Percentiles rank a stretch among this genome's conserved stretches.
phyloP scores from a whole-genome alignment of 2,113 vertebrate species.

The Percina caprodes region DNA sequence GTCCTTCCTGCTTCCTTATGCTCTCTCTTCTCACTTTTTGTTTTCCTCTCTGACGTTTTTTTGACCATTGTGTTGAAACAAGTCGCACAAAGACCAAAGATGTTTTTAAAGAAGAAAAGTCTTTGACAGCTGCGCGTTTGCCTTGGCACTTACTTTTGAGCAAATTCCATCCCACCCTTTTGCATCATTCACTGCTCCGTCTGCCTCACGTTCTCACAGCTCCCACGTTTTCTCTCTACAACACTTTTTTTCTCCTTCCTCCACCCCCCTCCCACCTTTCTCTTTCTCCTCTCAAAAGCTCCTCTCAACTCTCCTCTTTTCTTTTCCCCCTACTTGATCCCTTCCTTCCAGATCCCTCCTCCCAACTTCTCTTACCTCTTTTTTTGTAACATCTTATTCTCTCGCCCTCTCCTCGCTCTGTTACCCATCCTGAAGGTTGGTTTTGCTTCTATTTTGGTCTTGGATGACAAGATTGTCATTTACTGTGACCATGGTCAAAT shows the following conservation, averaged over 20 bases:
- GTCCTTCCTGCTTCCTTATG: background rate
- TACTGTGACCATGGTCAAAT: conserved; percentile 47
- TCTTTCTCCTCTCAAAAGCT: conserved; percentile 21
- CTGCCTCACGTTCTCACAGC: conserved; percentile 75
- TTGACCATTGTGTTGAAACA: conserved; percentile 37
- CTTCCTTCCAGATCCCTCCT: conserved; percentile 39
- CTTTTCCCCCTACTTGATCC: conserved; percentile 24
- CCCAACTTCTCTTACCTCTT: conserved; percentile 40
- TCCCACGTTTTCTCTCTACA: conserved; percentile 70
- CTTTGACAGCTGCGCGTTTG: conserved; percentile 78
- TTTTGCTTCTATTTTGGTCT: conserved; percentile 65
- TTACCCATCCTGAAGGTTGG: conserved; percentile 14
- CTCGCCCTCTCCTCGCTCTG: conserved; percentile 1
- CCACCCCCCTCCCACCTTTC: background rate
- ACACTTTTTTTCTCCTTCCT: conserved; percentile 41
- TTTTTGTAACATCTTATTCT: conserved; percentile 8
- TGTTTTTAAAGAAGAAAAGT: conserved; percentile 75
- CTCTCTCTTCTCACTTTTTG: background rate
- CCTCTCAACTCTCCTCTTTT: conserved; percentile 44
- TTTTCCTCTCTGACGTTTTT: background rate
- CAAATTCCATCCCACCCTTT: conserved; percentile 80
- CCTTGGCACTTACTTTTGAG: conserved; percentile 72
- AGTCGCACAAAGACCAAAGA: conserved; percentile 38
- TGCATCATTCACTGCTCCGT: conserved; percentile 70
- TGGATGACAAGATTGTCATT: conserved; percentile 62